Base-by-base conservation (phyloP, 2,113 vertebrate species). In the Brevimyrus niger region DNA sequence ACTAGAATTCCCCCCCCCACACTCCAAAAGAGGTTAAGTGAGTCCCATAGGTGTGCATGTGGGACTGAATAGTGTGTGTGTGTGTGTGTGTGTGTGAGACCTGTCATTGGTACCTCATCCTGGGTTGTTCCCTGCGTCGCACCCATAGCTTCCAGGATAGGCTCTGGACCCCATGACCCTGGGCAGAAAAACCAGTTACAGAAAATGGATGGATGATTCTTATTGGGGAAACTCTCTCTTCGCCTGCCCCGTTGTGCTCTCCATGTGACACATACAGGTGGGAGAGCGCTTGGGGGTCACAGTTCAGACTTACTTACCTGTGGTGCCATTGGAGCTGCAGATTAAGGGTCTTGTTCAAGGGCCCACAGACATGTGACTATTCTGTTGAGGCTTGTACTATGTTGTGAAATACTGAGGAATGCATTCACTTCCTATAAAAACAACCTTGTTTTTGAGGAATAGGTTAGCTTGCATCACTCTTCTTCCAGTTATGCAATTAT, bases 391-490 rank as follows among this genome's bases (percentile, higher is more conserved):
- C 61, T 27, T 50, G 47, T 50, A 51, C 47, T 48, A 31, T 55
- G 27, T 87, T 87, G 50, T 55, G 85, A 55, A 87, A 87, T 55
- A 42, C 15, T 35, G 15, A 87, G 85, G 85, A 87, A 51, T 87
- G 46, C 53, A 55, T 27, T 87, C 50, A 10, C 7, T 87, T 87
- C 47, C 48, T 27, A 38, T 38, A 80, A 87, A 87, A 87, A 87
- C 85, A 87, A 7, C 48, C 48, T 53, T 87, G 85, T 87, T 87
- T 87, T 35, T 87, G 48, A 87, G n/a, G 85, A 87, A 15, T 27
- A 55, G 31, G 47, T 53, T 27, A 13, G 46, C 31, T 87, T 87
- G 85, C 85, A 38, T 87, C 27, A 87, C 7, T 87, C 13, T 27
- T 51, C 10, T 85, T 85, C 47, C 46, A 85, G 83, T 86, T 19